Evolutionary conservation across 2,888 invertebrate species (phyloP).

Genomic region (Myathropa florea): DNA sequence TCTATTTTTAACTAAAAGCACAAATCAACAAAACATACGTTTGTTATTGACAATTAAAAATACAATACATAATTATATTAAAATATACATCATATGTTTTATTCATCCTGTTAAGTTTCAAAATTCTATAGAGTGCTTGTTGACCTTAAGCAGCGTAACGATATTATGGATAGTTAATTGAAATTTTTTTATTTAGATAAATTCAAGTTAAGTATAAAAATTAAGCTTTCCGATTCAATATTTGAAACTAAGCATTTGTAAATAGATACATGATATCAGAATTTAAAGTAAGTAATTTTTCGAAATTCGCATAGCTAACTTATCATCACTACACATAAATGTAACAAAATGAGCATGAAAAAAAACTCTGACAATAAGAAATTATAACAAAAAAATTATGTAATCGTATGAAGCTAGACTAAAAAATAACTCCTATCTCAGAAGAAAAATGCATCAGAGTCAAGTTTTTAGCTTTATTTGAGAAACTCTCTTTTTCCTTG

Average conservation of each 20-base stretch:
- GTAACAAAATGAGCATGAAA: neutral
- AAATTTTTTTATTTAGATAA: slow-evolving; percentile 1
- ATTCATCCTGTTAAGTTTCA: slow-evolving; percentile 19
- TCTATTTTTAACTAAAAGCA: slow-evolving; percentile 35
- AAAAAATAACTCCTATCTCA: neutral
- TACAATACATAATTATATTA: slow-evolving; percentile 19
- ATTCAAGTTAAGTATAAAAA: neutral
- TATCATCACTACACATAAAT: slow-evolving; percentile 14
- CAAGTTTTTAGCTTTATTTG: neutral
- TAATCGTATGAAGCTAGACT: neutral
- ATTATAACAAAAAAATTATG: slow-evolving; percentile 1
- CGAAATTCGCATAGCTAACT: slow-evolving; percentile 47
- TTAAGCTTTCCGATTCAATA: neutral
- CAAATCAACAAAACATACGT: slow-evolving; percentile 30
- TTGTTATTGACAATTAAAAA: neutral
- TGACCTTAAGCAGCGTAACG: neutral
- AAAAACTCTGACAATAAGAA: slow-evolving; percentile 52
- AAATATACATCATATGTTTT: slow-evolving; percentile 25
- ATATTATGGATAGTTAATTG: slow-evolving; percentile 22
- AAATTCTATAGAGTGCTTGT: slow-evolving; percentile 27
- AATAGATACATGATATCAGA: slow-evolving; percentile 24
- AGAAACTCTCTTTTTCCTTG: no score
- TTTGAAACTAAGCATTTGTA: slow-evolving; percentile 8
- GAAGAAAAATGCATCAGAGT: neutral
- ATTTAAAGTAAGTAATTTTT: slow-evolving; percentile 13